A percentile compares a stretch with the other conserved stretches of the same genome.
Conservation (phyloP, 1,140 invertebrate species). For the Aphis gossypii region DNA sequence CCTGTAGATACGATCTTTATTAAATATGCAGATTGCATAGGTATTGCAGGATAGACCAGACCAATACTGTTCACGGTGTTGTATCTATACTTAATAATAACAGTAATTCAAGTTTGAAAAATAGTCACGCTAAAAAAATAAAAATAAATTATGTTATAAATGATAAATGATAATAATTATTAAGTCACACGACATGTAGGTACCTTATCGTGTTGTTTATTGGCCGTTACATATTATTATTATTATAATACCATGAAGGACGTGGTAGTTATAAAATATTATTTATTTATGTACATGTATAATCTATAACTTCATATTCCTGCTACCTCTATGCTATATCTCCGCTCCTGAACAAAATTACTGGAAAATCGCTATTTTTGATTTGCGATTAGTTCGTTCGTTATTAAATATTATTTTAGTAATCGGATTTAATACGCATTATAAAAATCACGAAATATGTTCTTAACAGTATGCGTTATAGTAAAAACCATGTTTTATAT, state of each 20-base stretch:
- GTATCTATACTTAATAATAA: constrained; percentile 22
- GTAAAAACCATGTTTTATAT: background rate
- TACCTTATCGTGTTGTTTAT: background rate
- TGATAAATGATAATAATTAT: background rate
- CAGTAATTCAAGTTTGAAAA: constrained; percentile 5
- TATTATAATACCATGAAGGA: background rate
- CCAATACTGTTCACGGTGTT: background rate
- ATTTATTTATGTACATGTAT: background rate
- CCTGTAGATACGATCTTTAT: background rate
- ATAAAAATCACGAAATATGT: background rate
- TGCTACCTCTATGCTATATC: background rate
- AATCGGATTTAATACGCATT: background rate
- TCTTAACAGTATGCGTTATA: background rate
- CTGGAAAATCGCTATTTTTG: background rate
- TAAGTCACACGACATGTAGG: background rate
- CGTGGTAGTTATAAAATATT: background rate
- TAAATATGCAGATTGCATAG: background rate
- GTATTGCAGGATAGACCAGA: background rate
- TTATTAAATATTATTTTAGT: background rate
- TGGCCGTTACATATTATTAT: background rate
- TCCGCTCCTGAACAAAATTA: background rate
- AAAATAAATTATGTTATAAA: background rate
- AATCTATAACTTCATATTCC: background rate
- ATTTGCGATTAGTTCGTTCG: background rate
- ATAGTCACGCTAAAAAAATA: background rate